These are phyloP conservation scores for Tetramorium alpestre DNA, from an alignment of 1,140 invertebrate species.

Conservation along the genomic window DNA sequence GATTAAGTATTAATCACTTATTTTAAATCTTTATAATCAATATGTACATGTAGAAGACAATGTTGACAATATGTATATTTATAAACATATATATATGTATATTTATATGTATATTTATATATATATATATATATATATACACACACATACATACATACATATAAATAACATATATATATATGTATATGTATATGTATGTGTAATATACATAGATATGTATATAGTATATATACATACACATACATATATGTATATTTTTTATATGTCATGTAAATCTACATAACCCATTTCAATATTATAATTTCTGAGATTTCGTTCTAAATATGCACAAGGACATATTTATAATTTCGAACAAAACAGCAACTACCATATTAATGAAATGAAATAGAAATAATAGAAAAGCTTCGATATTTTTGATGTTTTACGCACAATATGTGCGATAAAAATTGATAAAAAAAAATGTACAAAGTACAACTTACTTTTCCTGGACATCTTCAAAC, in stretches of 20 bases:
- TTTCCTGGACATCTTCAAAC: constrained; percentile 87
- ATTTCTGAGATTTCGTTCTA: neutral
- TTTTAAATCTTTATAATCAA: neutral
- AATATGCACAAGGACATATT: constrained; percentile 9
- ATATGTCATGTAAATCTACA: neutral
- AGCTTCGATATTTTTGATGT: constrained; percentile 57
- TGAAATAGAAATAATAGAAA: constrained; percentile 60
- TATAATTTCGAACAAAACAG: constrained; percentile 64
- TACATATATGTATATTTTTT: too few relatives aligned
- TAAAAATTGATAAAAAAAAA: constrained; percentile 18
- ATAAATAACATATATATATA: too few relatives aligned
- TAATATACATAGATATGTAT: too few relatives aligned
- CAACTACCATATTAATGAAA: constrained; percentile 75
- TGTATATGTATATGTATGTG: neutral
- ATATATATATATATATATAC: neutral
- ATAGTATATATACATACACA: neutral
- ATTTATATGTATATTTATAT: too few relatives aligned
- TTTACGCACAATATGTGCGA: constrained; percentile 18
- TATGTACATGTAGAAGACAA: constrained; percentile 9
- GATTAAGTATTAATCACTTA: neutral
- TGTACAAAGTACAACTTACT: constrained; percentile 84
- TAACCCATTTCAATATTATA: constrained; percentile 6
- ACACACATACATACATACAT: neutral
- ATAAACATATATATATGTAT: too few relatives aligned
- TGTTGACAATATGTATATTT: too few relatives aligned